Evolutionary conservation across 1,140 invertebrate genomes (phyloP), one percentile per base, ranked within the genome.

Genomic region (Cepaea nemoralis): DNA sequence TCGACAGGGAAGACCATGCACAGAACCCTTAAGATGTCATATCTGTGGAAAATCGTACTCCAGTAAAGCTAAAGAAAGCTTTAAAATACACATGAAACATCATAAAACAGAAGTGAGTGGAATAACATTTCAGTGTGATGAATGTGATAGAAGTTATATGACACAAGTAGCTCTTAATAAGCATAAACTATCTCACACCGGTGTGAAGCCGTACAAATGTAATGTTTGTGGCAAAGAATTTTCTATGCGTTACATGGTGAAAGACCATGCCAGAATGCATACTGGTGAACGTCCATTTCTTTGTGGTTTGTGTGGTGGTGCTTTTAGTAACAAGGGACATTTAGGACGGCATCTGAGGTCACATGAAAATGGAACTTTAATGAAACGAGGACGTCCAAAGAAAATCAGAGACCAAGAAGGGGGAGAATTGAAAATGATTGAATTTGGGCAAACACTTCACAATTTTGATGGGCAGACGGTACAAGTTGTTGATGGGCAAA

Each of bases 1-100:
- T 70, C 27, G 33, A 19, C 48, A 73, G 31, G 76, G 63, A n/a
- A 77, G 71, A 66, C 71, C 79, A 19, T 83, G 83, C 55, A 81
- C 83, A n/a, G 67, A 76, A 71, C 83, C 83, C 27, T 48, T 78
- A 33, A 77, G 48, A 16, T 83, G 83, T 71, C 59, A 66, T n/a
- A 77, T 83, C 8, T 83, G 83, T 75, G 83, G 83, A 1, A 83
- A 83, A 48, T 77, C 70, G 0, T 83, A 83, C 63, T 80, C 82
- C 39, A 83, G 76, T 70, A 83, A 83, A 73, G 83, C 83, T 0
- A 77, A 78, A 55, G 83, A 83, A 71, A 83, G 83, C 59, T 83
- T 79, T 69, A 83, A 83, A 63, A 66, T 81, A 10, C 83, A 83
- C 37, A 83, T 83, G 83, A 81, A 77, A 35, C 80, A 83, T 33